Base-by-base conservation (phyloP, 2,888 invertebrate genomes). In the Doris montereyensis region DNA sequence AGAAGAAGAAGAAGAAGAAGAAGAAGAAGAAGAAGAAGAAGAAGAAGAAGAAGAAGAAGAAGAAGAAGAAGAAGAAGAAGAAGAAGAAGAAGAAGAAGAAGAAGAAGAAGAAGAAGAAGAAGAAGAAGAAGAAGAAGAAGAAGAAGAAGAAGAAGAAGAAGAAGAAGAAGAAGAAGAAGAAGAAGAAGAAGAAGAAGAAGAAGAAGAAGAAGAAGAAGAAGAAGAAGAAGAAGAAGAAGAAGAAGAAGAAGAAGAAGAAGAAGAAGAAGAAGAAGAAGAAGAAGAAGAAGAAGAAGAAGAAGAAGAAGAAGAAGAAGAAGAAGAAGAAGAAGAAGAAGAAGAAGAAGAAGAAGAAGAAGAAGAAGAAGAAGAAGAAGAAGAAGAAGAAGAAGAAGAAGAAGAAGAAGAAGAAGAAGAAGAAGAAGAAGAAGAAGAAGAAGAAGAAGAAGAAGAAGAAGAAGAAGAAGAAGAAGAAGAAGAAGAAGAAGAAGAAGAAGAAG, bases 291-390 rank as follows among this genome's bases (percentile, higher is more conserved):
- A 68, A 68, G 68, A 68, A 68, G 68, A 68, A 68, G 68, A 68
- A 68, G 68, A 68, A 68, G 68, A 68, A 68, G 68, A 68, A 68
- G 68, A 72, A 72, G 72, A 72, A 72, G 72, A 73, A 73, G 73
- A 73, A 73, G 73, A 73, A 73, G 73, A 73, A 73, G 73, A 73
- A 73, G 73, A 73, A 73, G 73, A 73, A 60, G 74, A 74, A 74
- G 74, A 74, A 74, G 74, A 60, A 32, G 60, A 74, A 60, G 58
- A 74, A 74, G 60, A 74, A 58, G 58, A 74, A 60, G 32, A 28
- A 73, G 4, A 3, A 57, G 58, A 57, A 57, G 58, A 73, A 73
- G 58, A 57, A 73, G 73, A 26, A 28, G 57, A 73, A 1, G 73
- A 57, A 57, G 30, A 28, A 24, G 60, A n/a, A 75, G 60, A 34